Evolutionary conservation across 2,888 invertebrate species (phyloP), one percentile per base, ranked within the genome.

Genomic region (Spilarctia lutea): DNA sequence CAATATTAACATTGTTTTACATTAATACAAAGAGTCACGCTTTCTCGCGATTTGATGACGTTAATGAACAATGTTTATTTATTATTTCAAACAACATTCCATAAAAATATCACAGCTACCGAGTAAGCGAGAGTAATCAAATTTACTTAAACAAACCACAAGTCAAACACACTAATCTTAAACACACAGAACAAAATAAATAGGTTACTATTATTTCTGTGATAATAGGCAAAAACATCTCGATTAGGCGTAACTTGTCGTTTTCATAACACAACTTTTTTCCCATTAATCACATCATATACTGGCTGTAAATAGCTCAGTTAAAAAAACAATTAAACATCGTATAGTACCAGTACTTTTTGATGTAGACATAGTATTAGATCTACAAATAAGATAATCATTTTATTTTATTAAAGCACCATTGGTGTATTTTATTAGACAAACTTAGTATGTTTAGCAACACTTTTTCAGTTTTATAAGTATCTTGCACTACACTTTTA

Each of bases 401-500:
- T 60, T 56, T 27, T 27, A 60, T n/a, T 60, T 60, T 27, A 27
- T 27, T n/a, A 56, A n/a, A 56, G 3, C 11, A 11, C 0, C 13
- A 27, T 1, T 27, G 13, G 16, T 30, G 63, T 63, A 63, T 30
- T 30, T 18, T 1, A 6, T 30, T 6, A 30, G 63, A 30, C 0
- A 30, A 20, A 20, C 4, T 30, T 30, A 45, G 18, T 27, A 67
- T 67, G 8, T 7, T 18, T 18, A 42, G 7, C 16, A 42, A 42
- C 48, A n/a, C 35, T 39, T 27, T 27, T 68, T 18, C 30, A 63
- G 18, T 4, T 18, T 16, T 16, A 0, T 18, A 13, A 39, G 1
- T 60, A 63, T 11, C 27, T 70, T 70, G 81, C 77, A 80, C 77
- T 75, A 77, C 67, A 81, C 78, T 73, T 72, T 65, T 68, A 73